These are phyloP conservation scores for Caenorhabditis sulstoni DNA, from an alignment of 2,888 invertebrate genomes.

Conservation along the genomic window DNA sequence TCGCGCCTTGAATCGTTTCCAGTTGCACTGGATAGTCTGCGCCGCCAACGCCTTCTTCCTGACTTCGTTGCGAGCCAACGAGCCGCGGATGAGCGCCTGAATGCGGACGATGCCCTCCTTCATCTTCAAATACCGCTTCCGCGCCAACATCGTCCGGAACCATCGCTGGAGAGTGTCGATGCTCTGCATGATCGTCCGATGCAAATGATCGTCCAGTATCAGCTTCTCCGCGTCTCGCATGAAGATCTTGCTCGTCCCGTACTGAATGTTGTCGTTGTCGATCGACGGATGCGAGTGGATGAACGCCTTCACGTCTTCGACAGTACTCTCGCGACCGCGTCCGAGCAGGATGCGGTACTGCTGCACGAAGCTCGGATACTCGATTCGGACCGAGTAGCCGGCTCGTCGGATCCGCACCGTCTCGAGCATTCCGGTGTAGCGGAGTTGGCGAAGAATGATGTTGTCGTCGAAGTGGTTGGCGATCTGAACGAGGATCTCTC, in stretches of 20 bases:
- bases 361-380: slow-evolving; percentile 95
- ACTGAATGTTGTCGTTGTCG: slow-evolving; percentile 92
- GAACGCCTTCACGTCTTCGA: slow-evolving; percentile 90
- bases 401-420: slow-evolving; percentile 95
- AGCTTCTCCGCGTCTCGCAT: slow-evolving; percentile 94
- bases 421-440: slow-evolving; percentile 97
- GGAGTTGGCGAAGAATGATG: slow-evolving; percentile 90
- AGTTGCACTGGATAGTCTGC: slow-evolving; percentile 88
- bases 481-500: slow-evolving; percentile 84
- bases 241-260: slow-evolving; percentile 91
- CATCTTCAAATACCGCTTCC: slow-evolving; percentile 87
- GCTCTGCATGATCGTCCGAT: slow-evolving; percentile 93
- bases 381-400: slow-evolving; percentile 93
- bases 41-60: slow-evolving; percentile 82
- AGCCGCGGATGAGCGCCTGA: slow-evolving; percentile 86
- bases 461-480: slow-evolving; percentile 94
- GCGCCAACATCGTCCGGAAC: slow-evolving; percentile 89
- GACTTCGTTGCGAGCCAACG: slow-evolving; percentile 84
- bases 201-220: slow-evolving; percentile 91
- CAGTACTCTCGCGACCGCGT: slow-evolving; percentile 89
- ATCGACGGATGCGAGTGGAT: slow-evolving; percentile 87
- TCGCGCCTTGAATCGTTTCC: slow-evolving; percentile 84
- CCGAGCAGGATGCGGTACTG: slow-evolving; percentile 92
- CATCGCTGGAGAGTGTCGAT: slow-evolving; percentile 93
- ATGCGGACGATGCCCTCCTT: slow-evolving; percentile 87